phyloP scores from a whole-genome alignment of 2,113 vertebrate species.

The Camelus dromedarius region DNA sequence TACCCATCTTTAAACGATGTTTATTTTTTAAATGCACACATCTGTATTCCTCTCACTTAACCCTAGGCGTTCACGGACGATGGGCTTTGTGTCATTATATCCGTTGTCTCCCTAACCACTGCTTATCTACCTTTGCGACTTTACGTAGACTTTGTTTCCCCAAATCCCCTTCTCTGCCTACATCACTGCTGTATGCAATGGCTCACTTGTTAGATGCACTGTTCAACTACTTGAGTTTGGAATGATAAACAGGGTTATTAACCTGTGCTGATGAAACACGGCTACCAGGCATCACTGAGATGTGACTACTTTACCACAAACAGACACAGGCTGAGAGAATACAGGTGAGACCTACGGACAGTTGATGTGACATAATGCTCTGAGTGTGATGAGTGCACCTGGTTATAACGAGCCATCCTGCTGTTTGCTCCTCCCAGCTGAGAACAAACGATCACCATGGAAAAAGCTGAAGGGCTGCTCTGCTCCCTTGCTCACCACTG shows the following conservation, averaged over 20 bases:
- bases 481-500: slow-evolving; percentile 52
- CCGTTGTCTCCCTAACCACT: background rate
- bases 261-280: slow-evolving; percentile 7
- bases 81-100: background rate
- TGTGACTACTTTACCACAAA: background rate
- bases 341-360: background rate
- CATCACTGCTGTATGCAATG: background rate
- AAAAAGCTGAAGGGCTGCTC: background rate
- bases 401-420: background rate
- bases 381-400: background rate
- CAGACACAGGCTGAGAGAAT: background rate
- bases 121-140: background rate
- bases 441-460: background rate
- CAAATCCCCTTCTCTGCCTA: background rate
- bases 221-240: background rate
- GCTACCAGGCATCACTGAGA: background rate
- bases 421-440: slow-evolving; percentile 7
- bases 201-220: background rate
- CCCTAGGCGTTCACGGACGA: background rate
- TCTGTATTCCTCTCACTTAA: background rate
- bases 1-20: background rate
- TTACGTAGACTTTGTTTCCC: background rate
- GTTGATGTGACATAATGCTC: background rate
- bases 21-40: background rate
- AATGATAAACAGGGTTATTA: background rate